These are phyloP conservation scores for Maconellicoccus hirsutus DNA, from an alignment of 1,140 invertebrate species.

Conservation along the genomic window DNA sequence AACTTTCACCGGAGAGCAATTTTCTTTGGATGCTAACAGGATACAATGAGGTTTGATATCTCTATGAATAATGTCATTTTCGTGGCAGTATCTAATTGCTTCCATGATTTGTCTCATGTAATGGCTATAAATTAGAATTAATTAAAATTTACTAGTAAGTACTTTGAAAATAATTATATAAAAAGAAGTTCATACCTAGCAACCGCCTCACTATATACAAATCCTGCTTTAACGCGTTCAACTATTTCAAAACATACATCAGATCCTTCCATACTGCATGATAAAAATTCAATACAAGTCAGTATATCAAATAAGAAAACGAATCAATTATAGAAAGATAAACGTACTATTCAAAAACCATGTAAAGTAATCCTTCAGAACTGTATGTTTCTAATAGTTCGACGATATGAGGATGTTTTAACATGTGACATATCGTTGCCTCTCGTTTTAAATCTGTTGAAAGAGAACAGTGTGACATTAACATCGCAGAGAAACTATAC, in stretches of 20 bases:
- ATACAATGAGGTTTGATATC: constrained; percentile 94
- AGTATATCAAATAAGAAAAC: too few species aligned
- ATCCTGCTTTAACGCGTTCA: constrained; percentile 82
- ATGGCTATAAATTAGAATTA: constrained; percentile 54
- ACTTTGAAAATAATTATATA: not conserved
- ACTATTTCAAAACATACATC: constrained; percentile 98
- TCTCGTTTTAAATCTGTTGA: constrained; percentile 85
- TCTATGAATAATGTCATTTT: constrained; percentile 92
- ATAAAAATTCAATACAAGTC: constrained; percentile 15
- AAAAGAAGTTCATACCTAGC: constrained; percentile 60
- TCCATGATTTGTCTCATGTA: constrained; percentile 96
- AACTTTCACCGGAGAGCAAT: constrained; percentile 94
- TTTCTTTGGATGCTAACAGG: constrained; percentile 85
- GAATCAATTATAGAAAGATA: too few species aligned
- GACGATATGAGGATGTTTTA: constrained; percentile 97
- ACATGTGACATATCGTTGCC: constrained; percentile 96
- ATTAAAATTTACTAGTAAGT: not conserved
- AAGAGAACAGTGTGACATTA: not conserved
- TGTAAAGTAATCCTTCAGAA: constrained; percentile 96
- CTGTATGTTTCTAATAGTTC: constrained; percentile 96
- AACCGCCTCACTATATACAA: constrained; percentile 97
- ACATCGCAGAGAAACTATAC: too few species aligned
- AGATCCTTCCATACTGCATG: constrained; percentile 89
- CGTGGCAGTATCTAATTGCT: constrained; percentile 89
- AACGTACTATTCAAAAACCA: constrained; percentile 99